Conservation (phyloP, 2,888 invertebrate genomes). For the Zygogramma bicolorata region DNA sequence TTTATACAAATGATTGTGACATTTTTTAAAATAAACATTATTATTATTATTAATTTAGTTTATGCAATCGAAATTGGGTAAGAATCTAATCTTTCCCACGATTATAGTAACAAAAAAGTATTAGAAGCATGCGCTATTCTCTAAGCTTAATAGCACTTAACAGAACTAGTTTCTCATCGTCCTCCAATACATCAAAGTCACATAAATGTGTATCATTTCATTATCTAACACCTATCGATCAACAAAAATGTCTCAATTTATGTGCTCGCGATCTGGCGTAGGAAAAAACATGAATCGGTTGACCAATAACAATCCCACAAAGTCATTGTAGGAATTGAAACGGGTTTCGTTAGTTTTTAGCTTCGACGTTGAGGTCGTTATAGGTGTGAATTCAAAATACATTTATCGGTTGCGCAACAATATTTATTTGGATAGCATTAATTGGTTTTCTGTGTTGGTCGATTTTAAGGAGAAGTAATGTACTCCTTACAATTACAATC, state of each 20-base stretch:
- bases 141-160: neutral
- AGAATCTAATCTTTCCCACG: too few relatives aligned
- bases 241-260: constrained; percentile 10
- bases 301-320: constrained; percentile 40
- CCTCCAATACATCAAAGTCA: constrained; percentile 7
- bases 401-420: constrained; percentile 34
- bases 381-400: constrained; percentile 46
- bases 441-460: constrained; percentile 50
- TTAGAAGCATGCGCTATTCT: neutral
- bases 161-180: neutral
- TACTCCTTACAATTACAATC: constrained; percentile 41
- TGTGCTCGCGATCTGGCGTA: constrained; percentile 18
- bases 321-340: constrained; percentile 44
- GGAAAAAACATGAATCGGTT: constrained; percentile 31
- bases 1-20: too few relatives aligned
- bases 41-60: too few relatives aligned
- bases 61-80: too few relatives aligned
- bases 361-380: constrained; percentile 29
- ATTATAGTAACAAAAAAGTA: neutral
- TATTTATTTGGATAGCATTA: constrained; percentile 45
- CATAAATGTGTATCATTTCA: neutral
- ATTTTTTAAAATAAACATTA: too few relatives aligned
- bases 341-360: constrained; percentile 42
- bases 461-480: constrained; percentile 47
- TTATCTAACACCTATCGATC: constrained; percentile 1